These are phyloP conservation scores for Drosophila merina DNA, from an alignment of 2,888 invertebrate genomes.

Conservation along the genomic window DNA sequence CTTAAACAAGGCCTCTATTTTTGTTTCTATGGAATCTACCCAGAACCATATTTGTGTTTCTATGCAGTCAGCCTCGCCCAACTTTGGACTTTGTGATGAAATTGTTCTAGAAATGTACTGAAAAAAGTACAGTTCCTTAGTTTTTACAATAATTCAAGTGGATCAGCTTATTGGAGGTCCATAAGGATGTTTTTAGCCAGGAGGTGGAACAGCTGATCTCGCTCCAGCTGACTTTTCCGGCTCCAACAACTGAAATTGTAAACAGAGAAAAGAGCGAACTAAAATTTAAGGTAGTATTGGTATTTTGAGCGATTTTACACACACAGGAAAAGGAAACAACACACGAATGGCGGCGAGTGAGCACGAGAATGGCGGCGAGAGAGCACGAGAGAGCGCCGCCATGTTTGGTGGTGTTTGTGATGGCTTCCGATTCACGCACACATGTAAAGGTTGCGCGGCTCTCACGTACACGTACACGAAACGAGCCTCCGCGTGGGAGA, in stretches of 20 bases:
- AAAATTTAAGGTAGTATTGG: slow-evolving; percentile 24
- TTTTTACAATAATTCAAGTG: background rate
- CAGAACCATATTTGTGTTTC: background rate
- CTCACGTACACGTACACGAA: slow-evolving; percentile 24
- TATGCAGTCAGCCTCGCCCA: slow-evolving; percentile 2
- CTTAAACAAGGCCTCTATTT: slow-evolving; percentile 11
- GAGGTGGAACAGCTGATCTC: slow-evolving; percentile 13
- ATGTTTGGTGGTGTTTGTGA: slow-evolving; percentile 41
- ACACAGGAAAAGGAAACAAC: slow-evolving; percentile 11
- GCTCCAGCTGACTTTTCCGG: slow-evolving; percentile 5
- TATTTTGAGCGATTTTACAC: slow-evolving; percentile 3
- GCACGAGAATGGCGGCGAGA: slow-evolving; percentile 28
- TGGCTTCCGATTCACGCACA: slow-evolving; percentile 16
- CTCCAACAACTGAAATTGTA: slow-evolving; percentile 33
- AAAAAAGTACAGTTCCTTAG: slow-evolving; percentile 17
- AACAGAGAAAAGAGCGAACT: slow-evolving; percentile 60
- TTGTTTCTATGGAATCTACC: background rate
- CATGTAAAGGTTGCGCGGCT: slow-evolving; percentile 1
- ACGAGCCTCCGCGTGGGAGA: slow-evolving; percentile 31
- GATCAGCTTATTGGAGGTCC: background rate
- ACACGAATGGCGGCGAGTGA: background rate
- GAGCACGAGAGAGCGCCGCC: slow-evolving; percentile 46
- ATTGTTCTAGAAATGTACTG: slow-evolving; percentile 9
- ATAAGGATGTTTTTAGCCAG: background rate
- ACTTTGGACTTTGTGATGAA: slow-evolving; percentile 29